Evolutionary conservation across 1,140 invertebrate species (phyloP), one percentile per base, ranked within the genome.

Genomic region (Trichonephila clavipes): DNA sequence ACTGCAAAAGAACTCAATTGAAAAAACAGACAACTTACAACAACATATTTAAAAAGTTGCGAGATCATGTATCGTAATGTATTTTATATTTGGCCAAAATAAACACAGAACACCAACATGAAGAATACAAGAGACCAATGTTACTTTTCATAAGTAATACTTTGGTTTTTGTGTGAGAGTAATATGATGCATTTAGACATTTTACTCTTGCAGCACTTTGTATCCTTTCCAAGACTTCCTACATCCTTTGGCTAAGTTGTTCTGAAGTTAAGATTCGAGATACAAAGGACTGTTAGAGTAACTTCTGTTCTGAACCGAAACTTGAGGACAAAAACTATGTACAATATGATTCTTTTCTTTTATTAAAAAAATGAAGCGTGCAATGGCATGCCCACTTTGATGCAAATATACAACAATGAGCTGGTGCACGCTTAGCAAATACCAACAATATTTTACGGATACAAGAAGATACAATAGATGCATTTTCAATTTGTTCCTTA

Each of bases 381-480:
- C 89, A 58, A 77, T 77, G 72, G 72, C 72, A 77, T 77, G 72
- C 89, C 69, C 77, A 91, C 88, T 90, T 64, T 83, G 62, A 91
- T 91, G 69, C n/a, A 83, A 77, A 82, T 91, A 28, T 91, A 91
- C 89, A 77, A 77, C 72, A 91, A 91, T 62, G 89, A 81, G 89
- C 77, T 61, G n/a, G 64, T 88, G 69, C 72, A 90, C 88, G 51
- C 40, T 81, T 90, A 40, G 89, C 77, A 91, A 64, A 59, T 83
- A 69, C 34, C 88, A 90, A 90, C 62, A 89, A 40, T 85, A 59
- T 88, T 64, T 89, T 21, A 83, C 21, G 77, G 44, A 83, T 91
- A 91, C 77, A 91, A 81, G 89, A 83, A 91, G 89, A 91, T 91
- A 91, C 89, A 91, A 91, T 91, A 81, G 34, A 81, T 90, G 66